Base-by-base conservation (phyloP, 2,797 vertebrate genomes). In the Oryzias dopingdopingensis region DNA sequence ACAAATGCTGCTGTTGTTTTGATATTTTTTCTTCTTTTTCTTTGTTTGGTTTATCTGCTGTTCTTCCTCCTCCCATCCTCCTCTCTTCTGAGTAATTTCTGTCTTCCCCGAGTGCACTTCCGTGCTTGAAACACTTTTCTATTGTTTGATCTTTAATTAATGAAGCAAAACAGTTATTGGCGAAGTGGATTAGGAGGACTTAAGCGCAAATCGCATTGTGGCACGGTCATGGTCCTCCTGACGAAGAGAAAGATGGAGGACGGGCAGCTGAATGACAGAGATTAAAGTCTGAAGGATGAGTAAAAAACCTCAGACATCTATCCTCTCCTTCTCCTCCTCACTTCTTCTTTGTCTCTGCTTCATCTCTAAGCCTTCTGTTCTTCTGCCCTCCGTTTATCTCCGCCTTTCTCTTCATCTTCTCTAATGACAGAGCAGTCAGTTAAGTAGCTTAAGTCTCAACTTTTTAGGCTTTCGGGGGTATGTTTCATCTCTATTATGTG, bases 361-460 rank as follows among this genome's bases (percentile, higher is more conserved):
- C 63, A 40, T 17, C 41, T 49, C 18, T 1, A 0, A 47, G 22
- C 45, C 52, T 67, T 59, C 37, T 44, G 53, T 43, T 42, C 40
- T 29, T 46, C 45, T 17, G 18, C 40, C 60, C 45, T 65, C 24
- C 26, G n/a, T 63, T 41, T 42, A 37, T 26, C 42, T 26, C 42
- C 4, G n/a, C 37, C 32, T 44, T 72, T 42, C 55, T 45, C 74
- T 26, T 72, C 55, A 60, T 80, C 70, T 63, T 37, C 72, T 74
- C 74, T 75, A 55, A 70, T 77, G 74, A 70, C 76, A 74, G 14
- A 72, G 76, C 60, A 79, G 74, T 77, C 70, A 72, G 17, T 65
- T 82, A 87, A 87, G 83, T 65, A 82, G 76, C 81, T 87, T 82
- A 84, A 72, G 68, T 72, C 72, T 72, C 45, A 75, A 55, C 67